These are phyloP conservation scores for Linnaemya tessellans DNA, from an alignment of 2,888 invertebrate species.

Conservation along the genomic window DNA sequence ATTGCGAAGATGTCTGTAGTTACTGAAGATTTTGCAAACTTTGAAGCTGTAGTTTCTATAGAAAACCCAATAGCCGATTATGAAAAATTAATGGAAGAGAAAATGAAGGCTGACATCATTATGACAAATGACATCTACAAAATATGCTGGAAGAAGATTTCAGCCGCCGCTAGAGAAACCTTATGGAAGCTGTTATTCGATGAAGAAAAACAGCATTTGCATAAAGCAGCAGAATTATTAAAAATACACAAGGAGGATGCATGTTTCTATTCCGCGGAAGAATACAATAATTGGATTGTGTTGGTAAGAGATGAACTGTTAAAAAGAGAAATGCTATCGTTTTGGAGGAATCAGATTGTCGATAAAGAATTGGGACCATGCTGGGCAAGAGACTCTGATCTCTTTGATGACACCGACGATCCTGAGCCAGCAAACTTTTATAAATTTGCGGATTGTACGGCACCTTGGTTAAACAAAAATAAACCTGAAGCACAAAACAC, in stretches of 20 bases:
- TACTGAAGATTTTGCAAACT: conserved; percentile 51
- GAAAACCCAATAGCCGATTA: conserved; percentile 76
- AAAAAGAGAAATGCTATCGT: conserved; percentile 76
- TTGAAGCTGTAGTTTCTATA: conserved; percentile 64
- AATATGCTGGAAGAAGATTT: conserved; percentile 75
- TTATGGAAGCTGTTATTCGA: conserved; percentile 79
- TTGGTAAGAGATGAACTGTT: conserved; percentile 79
- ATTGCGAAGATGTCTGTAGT: conserved; percentile 31
- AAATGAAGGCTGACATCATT: conserved; percentile 75
- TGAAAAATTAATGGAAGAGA: conserved; percentile 73
- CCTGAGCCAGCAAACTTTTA: conserved; percentile 78
- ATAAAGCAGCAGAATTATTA: conserved; percentile 75
- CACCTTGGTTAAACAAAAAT: conserved; percentile 52
- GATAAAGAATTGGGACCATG: conserved; percentile 79
- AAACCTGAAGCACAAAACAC: not conserved
- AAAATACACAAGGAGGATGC: conserved; percentile 82
- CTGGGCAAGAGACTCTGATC: conserved; percentile 79
- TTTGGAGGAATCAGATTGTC: conserved; percentile 80
- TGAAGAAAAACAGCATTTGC: conserved; percentile 32
- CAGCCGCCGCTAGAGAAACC: conserved; percentile 74
- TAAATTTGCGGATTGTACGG: conserved; percentile 73
- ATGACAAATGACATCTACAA: conserved; percentile 74
- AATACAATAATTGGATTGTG: conserved; percentile 81
- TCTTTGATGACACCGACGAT: conserved; percentile 77
- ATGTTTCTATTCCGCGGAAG: conserved; percentile 78